phyloP scores from a whole-genome alignment of 2,888 invertebrate species.

The Eurytoma californica region DNA sequence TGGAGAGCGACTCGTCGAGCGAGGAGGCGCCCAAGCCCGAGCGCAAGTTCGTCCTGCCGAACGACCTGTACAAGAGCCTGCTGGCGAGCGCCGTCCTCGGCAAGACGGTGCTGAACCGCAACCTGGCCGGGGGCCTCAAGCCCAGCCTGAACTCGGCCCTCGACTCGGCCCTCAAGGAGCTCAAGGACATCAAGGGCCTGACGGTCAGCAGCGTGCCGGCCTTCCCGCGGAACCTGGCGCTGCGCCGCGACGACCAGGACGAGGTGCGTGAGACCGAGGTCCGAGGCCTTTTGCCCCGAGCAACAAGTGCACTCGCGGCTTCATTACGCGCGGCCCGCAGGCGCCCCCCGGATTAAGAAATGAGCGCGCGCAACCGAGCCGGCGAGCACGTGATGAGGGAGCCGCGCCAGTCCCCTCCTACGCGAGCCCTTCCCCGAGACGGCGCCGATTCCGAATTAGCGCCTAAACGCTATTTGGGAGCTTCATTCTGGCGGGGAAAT shows the following conservation, averaged over 20 bases:
- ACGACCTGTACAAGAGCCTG: constrained; percentile 87
- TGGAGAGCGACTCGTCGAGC: constrained; percentile 73
- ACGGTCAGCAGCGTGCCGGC: constrained; percentile 74
- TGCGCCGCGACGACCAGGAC: constrained; percentile 68
- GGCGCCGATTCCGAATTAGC: neutral
- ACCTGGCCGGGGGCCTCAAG: constrained; percentile 69
- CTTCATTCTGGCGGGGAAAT: no score
- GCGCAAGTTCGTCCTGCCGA: constrained; percentile 80
- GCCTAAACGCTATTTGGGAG: no score
- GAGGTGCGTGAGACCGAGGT: constrained; percentile 65
- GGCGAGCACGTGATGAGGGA: neutral
- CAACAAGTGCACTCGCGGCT: constrained; percentile 41
- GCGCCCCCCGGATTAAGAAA: constrained; percentile 25
- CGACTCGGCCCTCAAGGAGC: constrained; percentile 69
- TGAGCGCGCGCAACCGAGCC: constrained; percentile 17
- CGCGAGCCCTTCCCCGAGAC: no score
- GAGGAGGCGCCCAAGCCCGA: constrained; percentile 63
- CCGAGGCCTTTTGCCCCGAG: no score
- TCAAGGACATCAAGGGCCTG: constrained; percentile 72
- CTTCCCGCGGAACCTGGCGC: constrained; percentile 73
- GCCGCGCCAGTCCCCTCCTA: neutral
- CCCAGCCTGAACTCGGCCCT: constrained; percentile 71
- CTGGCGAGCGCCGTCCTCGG: constrained; percentile 80
- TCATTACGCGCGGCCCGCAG: constrained; percentile 10
- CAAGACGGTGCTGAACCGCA: constrained; percentile 47